These are phyloP conservation scores for Watsonalla binaria DNA, from an alignment of 2,888 invertebrate genomes.

Conservation along the genomic window DNA sequence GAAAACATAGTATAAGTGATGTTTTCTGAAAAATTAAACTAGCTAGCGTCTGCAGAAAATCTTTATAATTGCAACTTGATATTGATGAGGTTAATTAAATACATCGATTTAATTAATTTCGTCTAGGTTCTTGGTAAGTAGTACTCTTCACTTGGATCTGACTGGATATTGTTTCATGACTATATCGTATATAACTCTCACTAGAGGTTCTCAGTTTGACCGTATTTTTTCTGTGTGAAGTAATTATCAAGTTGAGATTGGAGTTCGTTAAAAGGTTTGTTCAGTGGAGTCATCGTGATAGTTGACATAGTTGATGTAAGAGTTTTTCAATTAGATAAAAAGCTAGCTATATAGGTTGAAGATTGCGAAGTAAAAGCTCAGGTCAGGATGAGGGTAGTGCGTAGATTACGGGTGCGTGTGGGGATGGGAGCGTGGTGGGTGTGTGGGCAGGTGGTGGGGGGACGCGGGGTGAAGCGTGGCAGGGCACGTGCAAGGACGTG, in stretches of 20 bases:
- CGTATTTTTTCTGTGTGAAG: too few relatives aligned
- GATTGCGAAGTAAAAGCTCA: constrained; percentile 22
- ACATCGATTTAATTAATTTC: too few relatives aligned
- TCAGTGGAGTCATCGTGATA: constrained; percentile 10
- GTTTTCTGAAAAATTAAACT: too few relatives aligned
- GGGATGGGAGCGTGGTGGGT: constrained; percentile 8
- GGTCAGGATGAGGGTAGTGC: constrained; percentile 15
- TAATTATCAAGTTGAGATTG: constrained; percentile 5
- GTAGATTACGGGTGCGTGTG: constrained; percentile 12
- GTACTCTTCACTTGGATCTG: too few relatives aligned
- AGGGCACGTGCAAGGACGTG: constrained; percentile 39
- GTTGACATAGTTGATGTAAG: constrained; percentile 15
- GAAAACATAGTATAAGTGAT: too few relatives aligned
- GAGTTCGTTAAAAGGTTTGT: constrained; percentile 4
- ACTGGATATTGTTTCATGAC: too few relatives aligned
- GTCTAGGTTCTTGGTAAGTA: too few relatives aligned
- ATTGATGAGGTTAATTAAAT: constrained; percentile 17
- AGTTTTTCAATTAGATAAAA: constrained; percentile 10
- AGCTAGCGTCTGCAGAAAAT: too few relatives aligned
- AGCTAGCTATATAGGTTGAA: constrained; percentile 16
- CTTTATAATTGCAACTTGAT: constrained; percentile 29
- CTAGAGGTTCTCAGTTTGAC: too few relatives aligned
- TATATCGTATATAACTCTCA: too few relatives aligned
- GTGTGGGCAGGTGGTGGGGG: constrained; percentile 4
- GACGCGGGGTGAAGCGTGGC: constrained; percentile 8